Percentiles rank a stretch among this genome's conserved stretches.
Conservation (phyloP, 2,113 vertebrate species). For the Poeciliopsis occidentalis region DNA sequence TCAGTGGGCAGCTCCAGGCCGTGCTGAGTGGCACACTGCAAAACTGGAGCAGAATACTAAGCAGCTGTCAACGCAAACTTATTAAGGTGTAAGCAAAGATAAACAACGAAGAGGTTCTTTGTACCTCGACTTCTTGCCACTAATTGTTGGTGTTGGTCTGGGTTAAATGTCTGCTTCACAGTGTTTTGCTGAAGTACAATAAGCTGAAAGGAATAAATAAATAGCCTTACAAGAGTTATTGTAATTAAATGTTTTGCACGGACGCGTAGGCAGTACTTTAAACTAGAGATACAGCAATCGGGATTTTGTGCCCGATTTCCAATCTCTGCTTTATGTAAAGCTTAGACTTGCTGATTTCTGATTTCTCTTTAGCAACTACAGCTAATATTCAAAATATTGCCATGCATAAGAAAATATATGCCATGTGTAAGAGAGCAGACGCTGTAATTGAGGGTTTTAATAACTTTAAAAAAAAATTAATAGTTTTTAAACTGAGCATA, state of each 20-base stretch:
- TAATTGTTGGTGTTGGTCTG: no score
- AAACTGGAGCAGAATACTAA: constrained; percentile 31
- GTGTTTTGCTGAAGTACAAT: not conserved
- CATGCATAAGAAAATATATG: not conserved
- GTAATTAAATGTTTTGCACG: no score
- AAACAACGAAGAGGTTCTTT: no score
- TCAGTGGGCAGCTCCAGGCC: constrained; percentile 44
- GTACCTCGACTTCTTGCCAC: not conserved
- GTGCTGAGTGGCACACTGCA: constrained; percentile 24
- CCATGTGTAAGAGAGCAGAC: not conserved
- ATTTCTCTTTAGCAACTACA: not conserved
- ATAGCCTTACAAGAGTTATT: not conserved
- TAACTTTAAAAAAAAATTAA: not conserved
- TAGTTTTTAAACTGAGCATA: not conserved
- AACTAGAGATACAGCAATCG: no score
- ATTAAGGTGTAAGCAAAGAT: no score
- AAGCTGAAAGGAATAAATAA: not conserved
- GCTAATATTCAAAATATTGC: not conserved
- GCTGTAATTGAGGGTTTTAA: not conserved
- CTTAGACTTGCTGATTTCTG: no score
- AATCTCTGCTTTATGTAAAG: no score
- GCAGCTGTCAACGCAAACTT: constrained; percentile 1
- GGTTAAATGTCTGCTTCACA: not conserved
- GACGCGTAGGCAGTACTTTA: no score
- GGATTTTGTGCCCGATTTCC: no score